Conservation (phyloP, 2,888 invertebrate genomes). For the Ophraella communa region DNA sequence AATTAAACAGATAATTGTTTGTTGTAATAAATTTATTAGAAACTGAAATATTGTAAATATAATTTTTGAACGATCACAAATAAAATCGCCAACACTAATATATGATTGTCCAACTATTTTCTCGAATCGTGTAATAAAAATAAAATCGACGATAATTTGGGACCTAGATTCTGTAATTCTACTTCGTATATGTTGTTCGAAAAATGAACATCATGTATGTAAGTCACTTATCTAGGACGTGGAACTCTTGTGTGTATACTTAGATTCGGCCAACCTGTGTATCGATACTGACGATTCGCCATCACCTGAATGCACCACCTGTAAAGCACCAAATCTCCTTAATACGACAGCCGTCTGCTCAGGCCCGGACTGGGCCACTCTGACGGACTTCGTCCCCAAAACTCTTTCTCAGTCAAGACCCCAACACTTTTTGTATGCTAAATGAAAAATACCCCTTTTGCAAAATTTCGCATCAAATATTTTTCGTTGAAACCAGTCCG, state of each 20-base stretch:
- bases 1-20: neutral
- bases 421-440: neutral
- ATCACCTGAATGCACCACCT: conserved; percentile 58
- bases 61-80: neutral
- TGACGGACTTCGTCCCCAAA: neutral
- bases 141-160: neutral
- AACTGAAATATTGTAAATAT: no score
- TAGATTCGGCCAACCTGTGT: conserved; percentile 61
- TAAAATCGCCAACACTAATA: no score
- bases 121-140: neutral
- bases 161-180: conserved; percentile 21
- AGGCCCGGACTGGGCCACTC: conserved; percentile 11
- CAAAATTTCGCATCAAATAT: no score
- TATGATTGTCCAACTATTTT: neutral
- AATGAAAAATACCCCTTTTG: neutral
- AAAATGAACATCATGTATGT: conserved; percentile 16
- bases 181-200: conserved; percentile 19
- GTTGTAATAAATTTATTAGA: no score
- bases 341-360: conserved; percentile 41
- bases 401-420: neutral
- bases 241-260: conserved; percentile 60
- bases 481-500: conserved; percentile 6
- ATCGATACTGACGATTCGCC: conserved; percentile 56
- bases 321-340: conserved; percentile 60
- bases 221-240: conserved; percentile 46